phyloP scores from a whole-genome alignment of 2,797 vertebrate species.

The Chaetophractus vellerosus region DNA sequence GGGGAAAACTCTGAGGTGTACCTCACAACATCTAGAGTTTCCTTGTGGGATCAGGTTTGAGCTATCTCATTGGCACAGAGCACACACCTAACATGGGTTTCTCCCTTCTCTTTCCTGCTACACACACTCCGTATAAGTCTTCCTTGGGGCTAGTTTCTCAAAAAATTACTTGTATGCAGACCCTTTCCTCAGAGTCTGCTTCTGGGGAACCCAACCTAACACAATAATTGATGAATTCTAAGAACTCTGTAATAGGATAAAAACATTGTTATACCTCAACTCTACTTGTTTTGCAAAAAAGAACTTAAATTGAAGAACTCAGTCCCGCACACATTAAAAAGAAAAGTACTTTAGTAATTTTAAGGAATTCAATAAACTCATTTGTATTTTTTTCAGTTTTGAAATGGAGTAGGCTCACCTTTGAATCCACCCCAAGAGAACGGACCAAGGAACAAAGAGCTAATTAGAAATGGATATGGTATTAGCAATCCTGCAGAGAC shows the following conservation, averaged over 20 bases:
- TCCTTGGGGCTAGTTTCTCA: neutral
- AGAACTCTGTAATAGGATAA: neutral
- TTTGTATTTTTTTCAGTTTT: neutral
- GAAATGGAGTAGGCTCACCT: neutral
- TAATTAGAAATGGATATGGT: neutral
- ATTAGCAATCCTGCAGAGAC: slow-evolving; percentile 4
- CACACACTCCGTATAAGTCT: neutral
- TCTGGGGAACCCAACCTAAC: neutral
- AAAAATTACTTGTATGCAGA: neutral
- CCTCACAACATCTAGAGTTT: neutral
- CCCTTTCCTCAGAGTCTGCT: neutral
- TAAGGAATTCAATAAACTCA: neutral
- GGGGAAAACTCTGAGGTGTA: neutral
- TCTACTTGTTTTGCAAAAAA: neutral
- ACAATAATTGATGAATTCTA: neutral
- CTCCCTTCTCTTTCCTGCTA: neutral
- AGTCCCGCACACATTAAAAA: neutral
- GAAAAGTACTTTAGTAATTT: neutral
- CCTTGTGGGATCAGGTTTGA: neutral
- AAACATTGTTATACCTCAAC: neutral
- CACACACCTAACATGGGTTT: neutral
- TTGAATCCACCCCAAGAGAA: slow-evolving; percentile 24
- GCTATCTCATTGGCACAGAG: neutral
- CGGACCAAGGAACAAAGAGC: neutral
- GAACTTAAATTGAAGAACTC: neutral